Percentiles rank a stretch among this genome's conserved stretches.
phyloP scores from a whole-genome alignment of 2,113 vertebrate genomes.

The Odobenus rosmarus region DNA sequence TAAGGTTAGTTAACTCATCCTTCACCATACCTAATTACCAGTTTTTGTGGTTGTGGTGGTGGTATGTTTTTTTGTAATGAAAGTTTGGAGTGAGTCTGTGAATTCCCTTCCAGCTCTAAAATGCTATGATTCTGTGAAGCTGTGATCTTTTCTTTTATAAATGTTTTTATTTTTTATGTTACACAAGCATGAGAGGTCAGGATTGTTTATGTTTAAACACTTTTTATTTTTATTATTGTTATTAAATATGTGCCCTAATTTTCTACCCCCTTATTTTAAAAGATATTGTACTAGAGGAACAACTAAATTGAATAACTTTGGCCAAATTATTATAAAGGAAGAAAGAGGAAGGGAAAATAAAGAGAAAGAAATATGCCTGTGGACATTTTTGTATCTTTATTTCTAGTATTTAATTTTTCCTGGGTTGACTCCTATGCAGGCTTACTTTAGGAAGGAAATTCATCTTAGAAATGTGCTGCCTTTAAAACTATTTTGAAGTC shows the following conservation, averaged over 20 bases:
- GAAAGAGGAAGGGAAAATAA: not conserved
- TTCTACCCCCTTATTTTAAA: not conserved
- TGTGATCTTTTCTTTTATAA: not conserved
- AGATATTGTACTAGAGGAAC: not conserved
- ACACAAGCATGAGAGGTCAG: not conserved
- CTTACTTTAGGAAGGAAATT: slow-evolving; percentile 12
- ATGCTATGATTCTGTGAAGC: not conserved
- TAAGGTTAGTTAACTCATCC: not conserved
- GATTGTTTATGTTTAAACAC: not conserved
- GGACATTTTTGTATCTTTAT: slow-evolving; percentile 1
- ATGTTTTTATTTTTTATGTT: slow-evolving; percentile 26
- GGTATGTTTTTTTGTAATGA: not conserved
- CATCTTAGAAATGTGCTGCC: not conserved
- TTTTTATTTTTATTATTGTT: slow-evolving; percentile 21
- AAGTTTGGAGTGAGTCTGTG: not conserved
- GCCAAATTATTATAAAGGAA: not conserved
- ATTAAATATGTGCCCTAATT: not conserved
- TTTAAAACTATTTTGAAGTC: slow-evolving; percentile 42
- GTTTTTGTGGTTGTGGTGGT: not conserved
- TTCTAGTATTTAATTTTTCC: slow-evolving; percentile 17
- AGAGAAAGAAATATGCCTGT: not conserved
- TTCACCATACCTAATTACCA: not conserved
- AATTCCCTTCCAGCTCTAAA: not conserved
- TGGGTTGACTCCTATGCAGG: not conserved
- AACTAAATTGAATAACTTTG: not conserved